Conservation (phyloP, 2,888 invertebrate genomes). For the Ennomos quercinarius region DNA sequence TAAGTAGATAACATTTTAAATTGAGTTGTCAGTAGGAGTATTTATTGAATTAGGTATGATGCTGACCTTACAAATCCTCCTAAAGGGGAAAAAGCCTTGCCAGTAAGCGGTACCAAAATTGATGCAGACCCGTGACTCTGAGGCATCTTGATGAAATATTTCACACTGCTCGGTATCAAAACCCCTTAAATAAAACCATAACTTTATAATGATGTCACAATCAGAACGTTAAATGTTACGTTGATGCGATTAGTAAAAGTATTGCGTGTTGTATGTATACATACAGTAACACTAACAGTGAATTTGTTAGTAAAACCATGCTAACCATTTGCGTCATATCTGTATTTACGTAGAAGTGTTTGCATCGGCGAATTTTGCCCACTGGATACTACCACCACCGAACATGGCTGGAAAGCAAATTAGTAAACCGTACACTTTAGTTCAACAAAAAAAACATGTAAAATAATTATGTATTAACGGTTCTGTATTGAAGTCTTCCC, state of each 20-base stretch:
- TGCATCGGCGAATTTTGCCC: slow-evolving; percentile 69
- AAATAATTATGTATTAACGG: no score
- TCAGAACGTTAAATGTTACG: slow-evolving; percentile 18
- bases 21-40: no score
- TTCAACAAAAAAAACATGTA: no score
- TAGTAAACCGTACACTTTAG: slow-evolving; percentile 3
- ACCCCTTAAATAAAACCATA: slow-evolving; percentile 53
- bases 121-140: slow-evolving; percentile 59
- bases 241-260: slow-evolving; percentile 4
- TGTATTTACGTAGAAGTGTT: slow-evolving; percentile 72
- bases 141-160: slow-evolving; percentile 73
- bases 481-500: no score
- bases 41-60: neutral
- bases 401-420: slow-evolving; percentile 65
- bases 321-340: slow-evolving; percentile 72
- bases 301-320: slow-evolving; percentile 26
- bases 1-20: no score
- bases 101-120: slow-evolving; percentile 68
- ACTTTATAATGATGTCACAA: neutral
- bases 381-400: slow-evolving; percentile 71
- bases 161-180: slow-evolving; percentile 75
- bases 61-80: slow-evolving; percentile 76
- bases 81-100: slow-evolving; percentile 71
- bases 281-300: slow-evolving; percentile 3
- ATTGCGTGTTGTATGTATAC: slow-evolving; percentile 4